phyloP scores from a whole-genome alignment of 2,113 vertebrate genomes.

The Beaufortia kweichowensis region DNA sequence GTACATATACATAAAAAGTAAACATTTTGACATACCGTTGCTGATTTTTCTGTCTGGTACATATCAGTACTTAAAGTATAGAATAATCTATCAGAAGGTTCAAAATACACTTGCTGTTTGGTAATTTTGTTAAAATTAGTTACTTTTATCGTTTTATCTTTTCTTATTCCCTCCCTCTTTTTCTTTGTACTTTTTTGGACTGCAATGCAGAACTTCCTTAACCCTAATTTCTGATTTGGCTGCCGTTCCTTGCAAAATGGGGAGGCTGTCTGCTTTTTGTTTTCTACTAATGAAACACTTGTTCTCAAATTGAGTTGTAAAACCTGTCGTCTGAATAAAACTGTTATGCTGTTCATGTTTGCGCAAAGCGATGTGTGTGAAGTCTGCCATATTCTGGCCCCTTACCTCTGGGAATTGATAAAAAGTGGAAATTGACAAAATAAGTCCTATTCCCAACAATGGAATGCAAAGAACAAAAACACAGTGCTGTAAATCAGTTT shows the following conservation, averaged over 20 bases:
- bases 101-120: not conserved
- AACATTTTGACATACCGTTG: too few relatives aligned
- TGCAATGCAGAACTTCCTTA: slow-evolving; percentile 43
- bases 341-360: slow-evolving; percentile 9
- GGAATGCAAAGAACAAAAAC: slow-evolving; percentile 1
- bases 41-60: too few relatives aligned
- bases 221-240: slow-evolving; percentile 56
- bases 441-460: slow-evolving; percentile 18
- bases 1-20: too few relatives aligned
- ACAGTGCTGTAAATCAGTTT: slow-evolving; percentile 13
- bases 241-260: slow-evolving; percentile 34
- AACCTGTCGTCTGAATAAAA: slow-evolving; percentile 30
- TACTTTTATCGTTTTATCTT: not conserved
- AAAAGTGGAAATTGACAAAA: not conserved
- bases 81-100: not conserved
- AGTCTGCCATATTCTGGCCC: slow-evolving; percentile 13
- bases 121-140: not conserved
- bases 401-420: slow-evolving; percentile 36
- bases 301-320: slow-evolving; percentile 51
- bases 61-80: not conserved
- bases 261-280: slow-evolving; percentile 52
- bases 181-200: slow-evolving; percentile 30
- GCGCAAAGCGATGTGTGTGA: not conserved
- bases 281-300: slow-evolving; percentile 61
- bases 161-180: not conserved